Conservation (phyloP, 2,113 vertebrate genomes). For the Euleptes europaea region DNA sequence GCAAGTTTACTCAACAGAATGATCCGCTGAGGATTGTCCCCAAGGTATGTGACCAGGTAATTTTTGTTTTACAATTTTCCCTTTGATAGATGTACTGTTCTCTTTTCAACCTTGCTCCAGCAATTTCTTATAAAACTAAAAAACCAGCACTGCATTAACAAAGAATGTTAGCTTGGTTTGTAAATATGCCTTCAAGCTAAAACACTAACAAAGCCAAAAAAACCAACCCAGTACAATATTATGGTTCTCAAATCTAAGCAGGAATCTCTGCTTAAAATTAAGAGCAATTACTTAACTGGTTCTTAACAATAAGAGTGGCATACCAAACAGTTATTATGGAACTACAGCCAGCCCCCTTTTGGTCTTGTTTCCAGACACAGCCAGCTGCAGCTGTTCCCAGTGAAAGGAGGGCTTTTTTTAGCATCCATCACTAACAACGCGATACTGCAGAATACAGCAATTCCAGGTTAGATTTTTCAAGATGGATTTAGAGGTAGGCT, state of each 20-base stretch:
- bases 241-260: not conserved
- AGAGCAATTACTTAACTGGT: slow-evolving; percentile 8
- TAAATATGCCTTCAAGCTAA: slow-evolving; percentile 2
- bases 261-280: not conserved
- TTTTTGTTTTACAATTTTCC: not conserved
- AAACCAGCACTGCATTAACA: not conserved
- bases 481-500: not conserved
- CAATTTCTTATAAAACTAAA: not conserved
- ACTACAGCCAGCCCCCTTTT: not conserved
- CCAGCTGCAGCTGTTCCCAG: not conserved
- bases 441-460: not conserved
- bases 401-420: not conserved
- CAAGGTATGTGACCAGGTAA: not conserved
- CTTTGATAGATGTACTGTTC: not conserved
- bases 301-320: not conserved
- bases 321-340: slow-evolving; percentile 10
- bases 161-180: not conserved
- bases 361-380: not conserved
- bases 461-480: not conserved
- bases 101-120: not conserved
- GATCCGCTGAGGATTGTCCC: not conserved
- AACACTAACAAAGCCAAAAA: not conserved
- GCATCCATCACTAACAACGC: not conserved
- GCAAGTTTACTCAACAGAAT: not conserved
- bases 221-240: not conserved